A percentile compares a stretch with the other conserved stretches of the same genome.
Conservation (phyloP, 2,797 vertebrate genomes). For the Pipistrellus nathusii region DNA sequence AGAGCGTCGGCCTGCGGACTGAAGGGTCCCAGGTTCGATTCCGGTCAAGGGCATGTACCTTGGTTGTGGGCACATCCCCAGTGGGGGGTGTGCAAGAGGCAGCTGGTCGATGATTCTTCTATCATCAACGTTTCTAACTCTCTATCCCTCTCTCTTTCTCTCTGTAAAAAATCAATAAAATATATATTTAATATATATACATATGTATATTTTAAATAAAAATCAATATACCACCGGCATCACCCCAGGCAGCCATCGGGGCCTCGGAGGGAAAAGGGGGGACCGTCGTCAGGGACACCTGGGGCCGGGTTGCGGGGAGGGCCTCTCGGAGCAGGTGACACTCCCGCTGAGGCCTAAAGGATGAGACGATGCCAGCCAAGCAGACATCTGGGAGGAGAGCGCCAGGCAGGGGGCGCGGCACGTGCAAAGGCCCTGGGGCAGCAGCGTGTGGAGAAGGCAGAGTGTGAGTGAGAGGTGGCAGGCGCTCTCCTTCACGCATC, state of each 20-base stretch:
- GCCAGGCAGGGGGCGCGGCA: neutral
- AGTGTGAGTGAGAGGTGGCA: neutral
- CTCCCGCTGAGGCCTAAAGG: neutral
- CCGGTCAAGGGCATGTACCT: too few species aligned
- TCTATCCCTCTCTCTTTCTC: too few species aligned
- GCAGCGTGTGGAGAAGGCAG: fast-evolving
- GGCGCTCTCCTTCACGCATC: neutral
- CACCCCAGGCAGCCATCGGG: neutral
- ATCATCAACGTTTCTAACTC: too few species aligned
- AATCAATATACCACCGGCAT: fast-evolving
- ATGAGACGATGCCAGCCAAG: neutral
- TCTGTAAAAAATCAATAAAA: too few species aligned
- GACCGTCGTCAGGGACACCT: neutral
- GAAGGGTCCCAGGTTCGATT: too few species aligned
- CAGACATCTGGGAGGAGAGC: neutral
- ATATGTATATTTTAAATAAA: too few species aligned
- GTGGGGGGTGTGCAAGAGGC: too few species aligned
- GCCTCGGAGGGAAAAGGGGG: neutral
- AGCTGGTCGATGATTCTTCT: too few species aligned
- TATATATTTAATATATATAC: too few species aligned
- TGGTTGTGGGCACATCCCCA: too few species aligned
- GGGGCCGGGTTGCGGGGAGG: neutral
- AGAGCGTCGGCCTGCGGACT: too few species aligned
- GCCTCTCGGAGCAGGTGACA: neutral
- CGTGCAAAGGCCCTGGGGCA: constrained; percentile 5